These are phyloP conservation scores for Erinaceus europaeus DNA, from an alignment of 2,113 vertebrate species.

Conservation along the genomic window DNA sequence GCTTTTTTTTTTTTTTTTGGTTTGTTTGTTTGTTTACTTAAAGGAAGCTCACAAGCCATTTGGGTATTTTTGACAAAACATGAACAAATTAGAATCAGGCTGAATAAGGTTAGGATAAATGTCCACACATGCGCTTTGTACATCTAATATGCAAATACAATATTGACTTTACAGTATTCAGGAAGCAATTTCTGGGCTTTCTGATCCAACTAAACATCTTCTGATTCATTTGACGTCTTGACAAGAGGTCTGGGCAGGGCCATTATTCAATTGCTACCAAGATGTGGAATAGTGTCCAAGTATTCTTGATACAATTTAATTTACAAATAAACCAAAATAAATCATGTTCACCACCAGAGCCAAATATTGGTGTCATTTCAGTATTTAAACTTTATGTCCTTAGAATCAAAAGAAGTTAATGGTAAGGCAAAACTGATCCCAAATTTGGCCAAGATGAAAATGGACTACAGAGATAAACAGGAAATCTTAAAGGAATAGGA, in stretches of 20 bases:
- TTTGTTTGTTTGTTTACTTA: no score
- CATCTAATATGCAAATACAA: neutral
- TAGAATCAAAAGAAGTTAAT: neutral
- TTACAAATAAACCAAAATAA: conserved; percentile 10
- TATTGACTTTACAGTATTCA: neutral
- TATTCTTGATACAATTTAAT: neutral
- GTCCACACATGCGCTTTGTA: neutral
- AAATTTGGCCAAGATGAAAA: neutral
- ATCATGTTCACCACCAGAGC: neutral
- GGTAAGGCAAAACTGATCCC: neutral
- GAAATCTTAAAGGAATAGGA: conserved; percentile 10
- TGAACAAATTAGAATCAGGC: neutral
- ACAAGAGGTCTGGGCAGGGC: neutral
- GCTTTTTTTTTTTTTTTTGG: no score
- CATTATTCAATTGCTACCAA: neutral
- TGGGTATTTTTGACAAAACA: conserved; percentile 18
- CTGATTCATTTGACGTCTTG: neutral
- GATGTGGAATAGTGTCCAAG: neutral
- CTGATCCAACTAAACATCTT: neutral
- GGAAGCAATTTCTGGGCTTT: neutral
- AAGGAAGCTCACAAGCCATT: neutral
- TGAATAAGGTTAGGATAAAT: no score
- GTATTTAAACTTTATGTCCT: neutral
- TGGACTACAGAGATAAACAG: neutral
- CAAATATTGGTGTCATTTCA: neutral